Base-by-base conservation (phyloP, 2,113 vertebrate genomes). In the Notiomystis cincta region DNA sequence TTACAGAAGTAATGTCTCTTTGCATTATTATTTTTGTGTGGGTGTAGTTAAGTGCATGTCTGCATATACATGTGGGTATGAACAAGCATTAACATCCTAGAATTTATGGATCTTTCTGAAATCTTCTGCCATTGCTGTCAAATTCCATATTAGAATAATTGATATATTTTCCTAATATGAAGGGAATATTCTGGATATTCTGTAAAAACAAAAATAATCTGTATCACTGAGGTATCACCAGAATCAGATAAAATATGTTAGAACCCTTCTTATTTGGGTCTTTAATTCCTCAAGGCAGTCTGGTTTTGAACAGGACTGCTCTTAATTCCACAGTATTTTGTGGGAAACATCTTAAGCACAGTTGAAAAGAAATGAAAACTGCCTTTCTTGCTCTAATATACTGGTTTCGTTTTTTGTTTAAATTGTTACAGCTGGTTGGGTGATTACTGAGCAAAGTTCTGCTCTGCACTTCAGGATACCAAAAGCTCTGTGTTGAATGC, bases 301-400 rank as follows among this genome's bases (percentile, higher is more conserved):
- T 97, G 23, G 42, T 76, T 91, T 90, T 79, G 70, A 73, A 21
- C 8, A 57, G 16, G 53, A 37, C 57, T 76, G 44, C 61, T 83
- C 38, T 85, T 92, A 73, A 72, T 92, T 87, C 62, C 47, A n/a
- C 37, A 54, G 27, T 84, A 33, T 91, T 92, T 96, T 94, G 58
- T 93, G 86, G 82, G 80, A 78, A 95, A 37, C 37, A 57, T 70
- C 45, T 89, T 86, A 57, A 86, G 72, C 9, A 5, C 22, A 44
- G 67, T 82, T 94, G 76, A 82, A 95, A 95, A 77, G 77, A 91
- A 90, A 67, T 54, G 18, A 79, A 73, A 76, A 84, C n/a, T 77
- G 67, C 25, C 80, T 92, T 88, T 92, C 62, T 94, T 77, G 44
- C 22, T 77, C 42, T 79, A 56, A 53, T 51, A 47, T 62, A 28